Evolutionary conservation across 2,888 invertebrate species (phyloP).

Genomic region (Dugesia japonica): DNA sequence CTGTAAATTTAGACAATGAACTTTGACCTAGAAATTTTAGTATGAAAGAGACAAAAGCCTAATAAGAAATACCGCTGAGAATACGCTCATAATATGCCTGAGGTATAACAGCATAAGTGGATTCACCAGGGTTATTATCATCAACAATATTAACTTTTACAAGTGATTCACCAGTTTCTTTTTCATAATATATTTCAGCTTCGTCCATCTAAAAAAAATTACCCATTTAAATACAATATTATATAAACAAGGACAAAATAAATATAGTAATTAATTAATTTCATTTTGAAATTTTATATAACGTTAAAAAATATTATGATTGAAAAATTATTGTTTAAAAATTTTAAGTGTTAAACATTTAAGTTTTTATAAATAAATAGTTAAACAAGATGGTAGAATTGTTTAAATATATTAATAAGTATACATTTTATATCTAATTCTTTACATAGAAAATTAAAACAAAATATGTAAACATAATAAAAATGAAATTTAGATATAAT

Average conservation of each 20-base stretch:
- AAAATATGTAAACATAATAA: not conserved
- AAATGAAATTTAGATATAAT: too few relatives aligned
- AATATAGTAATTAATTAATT: not conserved
- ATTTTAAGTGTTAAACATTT: not conserved
- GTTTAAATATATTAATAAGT: not conserved
- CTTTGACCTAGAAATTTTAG: too few relatives aligned
- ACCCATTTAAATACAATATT: not conserved
- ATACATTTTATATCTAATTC: not conserved
- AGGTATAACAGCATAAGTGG: not conserved
- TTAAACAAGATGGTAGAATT: not conserved
- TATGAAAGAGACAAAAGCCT: too few relatives aligned
- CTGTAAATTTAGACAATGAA: not conserved
- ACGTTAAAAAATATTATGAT: not conserved
- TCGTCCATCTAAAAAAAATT: not conserved
- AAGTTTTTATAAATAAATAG: not conserved
- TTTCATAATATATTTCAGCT: slow-evolving; percentile 20
- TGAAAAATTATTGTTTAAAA: not conserved
- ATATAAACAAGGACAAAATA: not conserved
- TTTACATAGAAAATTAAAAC: not conserved
- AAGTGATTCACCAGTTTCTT: slow-evolving; percentile 30
- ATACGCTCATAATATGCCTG: not conserved
- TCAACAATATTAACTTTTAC: slow-evolving; percentile 33
- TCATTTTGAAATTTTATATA: not conserved
- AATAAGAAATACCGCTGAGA: not conserved
- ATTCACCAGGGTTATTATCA: slow-evolving; percentile 22